phyloP scores from a whole-genome alignment of 2,113 vertebrate species.

The Bungarus multicinctus region DNA sequence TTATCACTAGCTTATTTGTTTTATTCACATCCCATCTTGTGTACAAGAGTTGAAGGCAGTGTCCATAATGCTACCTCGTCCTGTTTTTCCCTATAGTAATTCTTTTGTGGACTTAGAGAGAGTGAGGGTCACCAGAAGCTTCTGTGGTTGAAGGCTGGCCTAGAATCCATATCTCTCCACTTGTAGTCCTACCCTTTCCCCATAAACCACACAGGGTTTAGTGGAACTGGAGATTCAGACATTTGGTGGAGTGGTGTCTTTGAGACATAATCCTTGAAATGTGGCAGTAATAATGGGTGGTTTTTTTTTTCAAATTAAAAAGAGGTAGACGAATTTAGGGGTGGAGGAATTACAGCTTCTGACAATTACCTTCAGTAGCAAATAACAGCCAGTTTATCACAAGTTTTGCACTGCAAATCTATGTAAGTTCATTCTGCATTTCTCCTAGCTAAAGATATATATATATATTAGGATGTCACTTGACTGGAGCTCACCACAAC shows the following conservation, averaged over 20 bases:
- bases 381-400: no score
- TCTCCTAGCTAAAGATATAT: neutral
- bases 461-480: neutral
- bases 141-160: neutral
- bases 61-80: neutral
- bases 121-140: neutral
- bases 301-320: neutral
- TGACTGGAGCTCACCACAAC: no score
- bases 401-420: neutral
- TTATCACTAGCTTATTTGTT: neutral
- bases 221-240: neutral
- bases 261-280: neutral
- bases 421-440: neutral
- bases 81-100: neutral
- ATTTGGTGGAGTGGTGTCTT: neutral
- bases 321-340: neutral
- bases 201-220: neutral
- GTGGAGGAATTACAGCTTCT: neutral
- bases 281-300: neutral
- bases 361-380: neutral
- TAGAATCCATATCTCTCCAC: neutral
- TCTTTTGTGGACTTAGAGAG: neutral
- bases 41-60: neutral
- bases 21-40: neutral
- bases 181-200: neutral